phyloP scores from a whole-genome alignment of 1,140 invertebrate species.

The Drosophila navojoa region DNA sequence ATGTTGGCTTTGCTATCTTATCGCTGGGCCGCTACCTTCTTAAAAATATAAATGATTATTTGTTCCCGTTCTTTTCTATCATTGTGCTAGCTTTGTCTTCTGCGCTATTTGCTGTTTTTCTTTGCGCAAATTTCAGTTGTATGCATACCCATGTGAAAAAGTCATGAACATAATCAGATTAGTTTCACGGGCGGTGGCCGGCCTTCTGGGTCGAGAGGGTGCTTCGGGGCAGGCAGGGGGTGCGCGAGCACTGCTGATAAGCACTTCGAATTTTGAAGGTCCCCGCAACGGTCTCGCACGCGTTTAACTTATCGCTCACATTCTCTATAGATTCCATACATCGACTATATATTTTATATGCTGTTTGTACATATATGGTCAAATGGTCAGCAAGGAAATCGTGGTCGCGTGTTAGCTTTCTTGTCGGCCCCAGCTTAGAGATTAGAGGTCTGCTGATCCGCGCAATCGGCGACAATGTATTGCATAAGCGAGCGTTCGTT shows the following conservation, averaged over 20 bases:
- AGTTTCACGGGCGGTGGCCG: slow-evolving; percentile 37
- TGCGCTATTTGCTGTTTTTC: neutral
- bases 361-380: neutral
- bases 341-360: neutral
- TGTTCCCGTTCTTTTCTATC: neutral
- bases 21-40: slow-evolving; percentile 17
- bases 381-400: slow-evolving; percentile 38
- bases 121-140: slow-evolving; percentile 12
- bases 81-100: slow-evolving; percentile 8
- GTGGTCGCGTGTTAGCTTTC: slow-evolving; percentile 42
- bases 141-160: slow-evolving; percentile 25
- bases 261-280: slow-evolving; percentile 40
- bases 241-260: slow-evolving; percentile 32
- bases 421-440: neutral
- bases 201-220: neutral
- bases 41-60: slow-evolving; percentile 28
- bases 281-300: slow-evolving; percentile 40
- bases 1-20: slow-evolving; percentile 25
- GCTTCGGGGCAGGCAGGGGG: neutral
- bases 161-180: slow-evolving; percentile 47
- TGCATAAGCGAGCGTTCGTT: slow-evolving; percentile 14
- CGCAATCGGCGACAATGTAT: neutral
- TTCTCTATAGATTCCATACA: slow-evolving; percentile 3
- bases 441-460: slow-evolving; percentile 4
- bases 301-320: slow-evolving; percentile 35